Evolutionary conservation across 2,888 invertebrate genomes (phyloP).

Genomic region (Ophraella communa): DNA sequence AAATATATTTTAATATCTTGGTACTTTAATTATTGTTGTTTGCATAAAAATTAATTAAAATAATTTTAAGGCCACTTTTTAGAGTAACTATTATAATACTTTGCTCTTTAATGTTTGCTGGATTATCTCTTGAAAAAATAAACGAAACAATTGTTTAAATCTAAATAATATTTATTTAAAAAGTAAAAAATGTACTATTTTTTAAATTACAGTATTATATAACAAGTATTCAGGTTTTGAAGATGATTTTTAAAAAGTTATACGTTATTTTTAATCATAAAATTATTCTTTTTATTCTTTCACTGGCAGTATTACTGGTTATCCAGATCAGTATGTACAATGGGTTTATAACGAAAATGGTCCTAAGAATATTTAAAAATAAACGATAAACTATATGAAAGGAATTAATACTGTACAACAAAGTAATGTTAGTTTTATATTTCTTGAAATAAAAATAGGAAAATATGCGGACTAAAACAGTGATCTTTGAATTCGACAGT

Average conservation of each 20-base stretch:
- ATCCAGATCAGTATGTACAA: slow-evolving; percentile 34
- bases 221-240: background rate
- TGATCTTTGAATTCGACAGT: too few relatives aligned
- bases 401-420: slow-evolving; percentile 34
- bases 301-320: slow-evolving; percentile 33
- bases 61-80: too few relatives aligned
- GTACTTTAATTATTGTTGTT: too few relatives aligned
- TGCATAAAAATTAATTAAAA: too few relatives aligned
- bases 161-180: slow-evolving; percentile 14
- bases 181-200: background rate
- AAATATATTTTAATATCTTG: too few relatives aligned
- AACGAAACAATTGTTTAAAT: background rate
- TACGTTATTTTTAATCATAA: slow-evolving; percentile 19
- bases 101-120: too few relatives aligned
- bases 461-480: background rate
- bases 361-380: slow-evolving; percentile 12
- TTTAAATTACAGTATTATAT: background rate
- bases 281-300: slow-evolving; percentile 15
- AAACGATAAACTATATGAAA: slow-evolving; percentile 25
- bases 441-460: background rate
- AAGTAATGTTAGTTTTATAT: background rate
- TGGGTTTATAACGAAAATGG: slow-evolving; percentile 1
- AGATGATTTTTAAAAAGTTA: slow-evolving; percentile 10
- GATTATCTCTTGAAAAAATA: background rate
- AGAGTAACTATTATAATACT: too few relatives aligned